Base-by-base conservation (phyloP, 2,888 invertebrate species). In the Papilio demoleus region DNA sequence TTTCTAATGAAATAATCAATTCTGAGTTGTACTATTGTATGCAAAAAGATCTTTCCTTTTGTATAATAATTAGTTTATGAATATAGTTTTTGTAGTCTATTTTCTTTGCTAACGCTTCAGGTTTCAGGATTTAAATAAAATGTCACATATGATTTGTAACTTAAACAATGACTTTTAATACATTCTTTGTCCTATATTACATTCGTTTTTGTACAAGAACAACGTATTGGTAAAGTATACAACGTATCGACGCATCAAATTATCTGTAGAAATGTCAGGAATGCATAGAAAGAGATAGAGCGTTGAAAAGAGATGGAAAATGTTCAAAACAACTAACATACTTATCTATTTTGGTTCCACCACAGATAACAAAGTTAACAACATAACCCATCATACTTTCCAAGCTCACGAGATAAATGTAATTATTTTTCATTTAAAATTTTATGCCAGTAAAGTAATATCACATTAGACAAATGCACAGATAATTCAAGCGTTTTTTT, bases 81-180 rank as follows among this genome's bases (percentile, higher is more conserved):
- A 5, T 40, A 40, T 14, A 0, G 14, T 40, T 8, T 17, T 17
- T 17, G 17, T n/a, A n/a, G n/a, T 42, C 19, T 11, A 19, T 9
- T 34, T 59, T 38, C 17, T 17, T 36, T 6, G 56, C 34, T 14
- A 60, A 34, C 14, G 9, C 36, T 58, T 56, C 6, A 65, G 53
- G 47, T 58, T 22, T 53, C 62, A 53, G 31, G 73, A 72, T 66
- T 58, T 58, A 84, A 90, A 88, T 88, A 83, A 90, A 88, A 87
- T 84, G 59, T 76, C 83, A 75, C 70, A 63, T 71, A 68, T 84
- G 82, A 85, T 86, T 88, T 86, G 85, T 87, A 92, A 91, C 89
- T 90, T 90, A 90, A 90, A 90, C 87, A 81, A 89, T 90, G 89
- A 92, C 89, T 91, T 92, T 91, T 92, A 92, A 90, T 92, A 90